Base-by-base conservation (phyloP, 2,113 vertebrate genomes). In the Colistium nudipinnis region DNA sequence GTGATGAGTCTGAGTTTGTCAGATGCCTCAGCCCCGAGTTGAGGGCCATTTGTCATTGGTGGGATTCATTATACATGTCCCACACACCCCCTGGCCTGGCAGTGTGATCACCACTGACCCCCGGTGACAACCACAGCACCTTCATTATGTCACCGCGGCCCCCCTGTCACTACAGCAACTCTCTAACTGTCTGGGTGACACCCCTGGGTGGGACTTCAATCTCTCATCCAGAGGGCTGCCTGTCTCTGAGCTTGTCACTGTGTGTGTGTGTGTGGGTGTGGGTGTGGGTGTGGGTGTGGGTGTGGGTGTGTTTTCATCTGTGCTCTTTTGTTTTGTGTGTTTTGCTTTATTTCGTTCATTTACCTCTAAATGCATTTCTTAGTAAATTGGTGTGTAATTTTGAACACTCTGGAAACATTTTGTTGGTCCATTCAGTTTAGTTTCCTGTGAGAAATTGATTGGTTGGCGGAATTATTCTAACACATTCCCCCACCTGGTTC, bases 121-220 rank as follows among this genome's bases (percentile, higher is more conserved):
- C 93, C 93, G 83, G 92, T 97, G 96, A 98, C 97, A 98, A 94
- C 94, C 94, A 94, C 95, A 94, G 95, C 95, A 95, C 96, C 96
- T 98, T 96, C 98, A 99, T 99, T 98, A 99, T 98, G 96, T 98
- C 95, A 95, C 94, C 88, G 91, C 92, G 89, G 94, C 95, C 93
- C 91, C 94, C 94, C 94, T 97, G 96, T 92, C 90, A 92, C 78
- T 74, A 76, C 78, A 52, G 80, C 78, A 80, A 86, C 87, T 88
- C 88, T 87, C 86, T 90, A 92, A 92, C 88, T 82, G 89, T 93
- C 90, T 92, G 87, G 83, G 85, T 93, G 92, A 92, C 92, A 92
- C 87, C 83, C 84, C 76, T 77, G 81, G 81, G 91, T 89, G 83
- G 86, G 88, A 89, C 76, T 85, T 89, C 89, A 92, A 93, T 93